Percentiles rank a stretch among this genome's conserved stretches.
These are phyloP conservation scores for Poeciliopsis turneri DNA, from an alignment of 2,797 vertebrate species.

Conservation along the genomic window DNA sequence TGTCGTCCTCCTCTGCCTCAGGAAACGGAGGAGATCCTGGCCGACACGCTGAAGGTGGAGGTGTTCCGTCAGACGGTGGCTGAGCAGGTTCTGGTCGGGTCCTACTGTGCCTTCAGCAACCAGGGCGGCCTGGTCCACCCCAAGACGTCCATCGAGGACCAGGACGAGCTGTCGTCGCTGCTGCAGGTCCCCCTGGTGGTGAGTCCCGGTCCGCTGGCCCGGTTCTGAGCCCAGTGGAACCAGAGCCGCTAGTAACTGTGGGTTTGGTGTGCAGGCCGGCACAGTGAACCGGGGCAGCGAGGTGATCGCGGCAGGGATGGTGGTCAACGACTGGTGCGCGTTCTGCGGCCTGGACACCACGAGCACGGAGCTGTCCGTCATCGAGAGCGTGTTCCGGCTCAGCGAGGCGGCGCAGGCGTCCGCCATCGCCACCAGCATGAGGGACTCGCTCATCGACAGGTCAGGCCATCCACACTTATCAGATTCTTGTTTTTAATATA, in stretches of 20 bases:
- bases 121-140: slow-evolving; percentile 97
- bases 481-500: neutral
- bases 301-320: slow-evolving; percentile 94
- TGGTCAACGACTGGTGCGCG: slow-evolving; percentile 97
- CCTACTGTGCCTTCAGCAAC: slow-evolving; percentile 95
- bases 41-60: slow-evolving; percentile 95
- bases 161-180: slow-evolving; percentile 96
- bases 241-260: neutral
- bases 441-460: slow-evolving; percentile 98
- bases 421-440: slow-evolving; percentile 94
- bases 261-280: slow-evolving; percentile 83
- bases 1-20: slow-evolving; percentile 43
- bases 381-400: slow-evolving; percentile 94
- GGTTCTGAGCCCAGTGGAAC: neutral
- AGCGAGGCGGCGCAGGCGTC: slow-evolving; percentile 89
- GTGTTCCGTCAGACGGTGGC: slow-evolving; percentile 98
- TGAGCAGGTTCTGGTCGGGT: slow-evolving; percentile 95
- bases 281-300: slow-evolving; percentile 97
- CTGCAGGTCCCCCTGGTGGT: slow-evolving; percentile 98
- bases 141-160: slow-evolving; percentile 94
- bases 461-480: slow-evolving; percentile 46
- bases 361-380: slow-evolving; percentile 95
- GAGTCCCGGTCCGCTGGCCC: slow-evolving; percentile 58
- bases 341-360: slow-evolving; percentile 98
- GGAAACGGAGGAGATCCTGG: slow-evolving; percentile 98